phyloP scores from a whole-genome alignment of 2,888 invertebrate genomes.

The Trichopria drosophilae region DNA sequence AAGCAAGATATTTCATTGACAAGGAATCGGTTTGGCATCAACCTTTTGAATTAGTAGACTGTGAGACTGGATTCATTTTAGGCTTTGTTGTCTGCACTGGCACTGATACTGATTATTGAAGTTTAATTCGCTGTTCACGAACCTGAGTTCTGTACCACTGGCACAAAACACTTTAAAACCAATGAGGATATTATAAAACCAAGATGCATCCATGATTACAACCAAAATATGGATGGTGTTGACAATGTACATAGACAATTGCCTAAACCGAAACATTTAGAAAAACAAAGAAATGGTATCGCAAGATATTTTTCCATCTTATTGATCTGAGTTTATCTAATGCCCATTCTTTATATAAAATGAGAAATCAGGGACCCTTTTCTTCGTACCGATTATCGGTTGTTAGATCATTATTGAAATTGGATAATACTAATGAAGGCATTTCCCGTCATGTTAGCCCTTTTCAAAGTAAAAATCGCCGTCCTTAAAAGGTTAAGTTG shows the following conservation, averaged over 20 bases:
- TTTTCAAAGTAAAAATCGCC: too few relatives aligned
- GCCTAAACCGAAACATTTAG: slow-evolving; percentile 24
- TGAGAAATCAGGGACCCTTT: too few relatives aligned
- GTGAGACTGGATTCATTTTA: slow-evolving; percentile 16
- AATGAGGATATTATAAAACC: slow-evolving; percentile 29
- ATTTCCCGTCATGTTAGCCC: too few relatives aligned
- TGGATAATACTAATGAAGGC: too few relatives aligned
- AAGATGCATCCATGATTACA: slow-evolving; percentile 18
- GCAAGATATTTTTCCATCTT: slow-evolving; percentile 27
- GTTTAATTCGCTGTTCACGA: slow-evolving; percentile 16
- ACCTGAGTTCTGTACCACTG: too few relatives aligned
- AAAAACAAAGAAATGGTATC: slow-evolving; percentile 33
- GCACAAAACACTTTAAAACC: slow-evolving; percentile 24
- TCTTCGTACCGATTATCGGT: too few relatives aligned
- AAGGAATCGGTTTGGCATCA: too few relatives aligned
- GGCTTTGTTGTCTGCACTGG: slow-evolving; percentile 2
- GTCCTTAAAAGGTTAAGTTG: too few relatives aligned
- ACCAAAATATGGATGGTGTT: slow-evolving; percentile 30
- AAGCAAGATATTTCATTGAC: slow-evolving; percentile 22
- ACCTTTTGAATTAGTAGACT: too few relatives aligned
- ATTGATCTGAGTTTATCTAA: slow-evolving; percentile 22
- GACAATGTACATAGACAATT: slow-evolving; percentile 24
- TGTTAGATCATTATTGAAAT: too few relatives aligned
- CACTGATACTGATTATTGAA: slow-evolving; percentile 6
- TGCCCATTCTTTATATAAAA: slow-evolving; percentile 23